These are phyloP conservation scores for Antheraea pernyi DNA, from an alignment of 1,140 invertebrate genomes.

Conservation along the genomic window DNA sequence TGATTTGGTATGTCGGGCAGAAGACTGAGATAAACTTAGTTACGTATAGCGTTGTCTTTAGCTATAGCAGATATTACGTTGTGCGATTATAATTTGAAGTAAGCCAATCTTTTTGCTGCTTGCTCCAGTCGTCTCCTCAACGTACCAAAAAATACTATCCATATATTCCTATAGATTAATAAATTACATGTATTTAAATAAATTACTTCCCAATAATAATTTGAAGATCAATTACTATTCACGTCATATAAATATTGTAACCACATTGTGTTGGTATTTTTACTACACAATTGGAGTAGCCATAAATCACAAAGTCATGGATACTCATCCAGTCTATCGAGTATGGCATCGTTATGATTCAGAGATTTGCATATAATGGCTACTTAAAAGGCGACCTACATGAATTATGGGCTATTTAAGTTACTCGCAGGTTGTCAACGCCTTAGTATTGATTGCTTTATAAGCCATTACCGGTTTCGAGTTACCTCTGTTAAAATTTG, in stretches of 20 bases:
- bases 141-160: too few relatives aligned
- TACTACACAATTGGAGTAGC: background rate
- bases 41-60: too few relatives aligned
- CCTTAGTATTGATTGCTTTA: slow-evolving; percentile 54
- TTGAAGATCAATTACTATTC: background rate
- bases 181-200: too few relatives aligned
- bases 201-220: too few relatives aligned
- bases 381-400: slow-evolving; percentile 59
- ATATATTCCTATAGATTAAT: too few relatives aligned
- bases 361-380: slow-evolving; percentile 67
- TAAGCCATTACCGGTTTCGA: slow-evolving; percentile 17
- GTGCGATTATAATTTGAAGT: too few relatives aligned
- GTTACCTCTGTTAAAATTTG: background rate
- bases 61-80: too few relatives aligned
- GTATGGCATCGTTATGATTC: slow-evolving; percentile 52
- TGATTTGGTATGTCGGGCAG: too few relatives aligned
- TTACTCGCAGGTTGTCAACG: slow-evolving; percentile 41
- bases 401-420: slow-evolving; percentile 47
- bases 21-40: too few relatives aligned
- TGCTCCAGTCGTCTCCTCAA: too few relatives aligned
- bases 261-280: background rate
- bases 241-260: background rate
- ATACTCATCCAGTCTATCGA: slow-evolving; percentile 42
- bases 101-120: too few relatives aligned
- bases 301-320: background rate